Evolutionary conservation across 2,113 vertebrate genomes (phyloP), one percentile per base, ranked within the genome.

Genomic region (Pelmatolapia mariae): DNA sequence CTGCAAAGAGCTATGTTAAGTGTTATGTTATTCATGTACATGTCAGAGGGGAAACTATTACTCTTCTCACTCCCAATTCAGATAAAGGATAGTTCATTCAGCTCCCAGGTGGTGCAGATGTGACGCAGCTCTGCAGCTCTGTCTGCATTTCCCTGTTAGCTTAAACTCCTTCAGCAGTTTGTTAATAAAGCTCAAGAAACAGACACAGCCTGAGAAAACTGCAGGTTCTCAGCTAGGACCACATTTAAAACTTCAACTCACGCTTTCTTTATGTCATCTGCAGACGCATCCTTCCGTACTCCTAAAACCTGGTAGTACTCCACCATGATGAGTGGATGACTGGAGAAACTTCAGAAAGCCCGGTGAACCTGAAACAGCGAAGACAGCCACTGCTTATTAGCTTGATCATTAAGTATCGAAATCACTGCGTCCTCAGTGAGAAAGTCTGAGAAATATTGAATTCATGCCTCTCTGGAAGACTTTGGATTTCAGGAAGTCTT

Each of bases 261-360:
- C 98, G 98, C 97, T 95, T 99, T 99, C 92, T 99, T 99, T 80
- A 99, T 98, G 79, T 99, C 98, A 24, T 99, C 98, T 18, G 96
- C 96, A 68, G 98, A 97, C 5, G 97, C 96, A 80, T 97, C 97
- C 90, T 96, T 97, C 33, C 95, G 97, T 90, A 99, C 98, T 91
- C 98, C 98, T 92, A 99, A 94, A 78, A 98, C 95, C 90, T 98
- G 97, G 94, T 99, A 99, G 94, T 99, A 99, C 86, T 98, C 98
- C 97, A 98, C 97, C 98, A 99, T 99, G 95, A 94, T 97, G 96
- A 91, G 86, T 29, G 89, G 88, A 76, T 24, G 73, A 33, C 43
- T 31, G 63, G 68, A 79, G 76, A 71, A 38, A 50, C 81, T 82
- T 88, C 84, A 38, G 22, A 5, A 4, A 84, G 31, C 29, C 13